These are phyloP conservation scores for Antigone vipio DNA, from an alignment of 2,113 vertebrate species.

Conservation along the genomic window DNA sequence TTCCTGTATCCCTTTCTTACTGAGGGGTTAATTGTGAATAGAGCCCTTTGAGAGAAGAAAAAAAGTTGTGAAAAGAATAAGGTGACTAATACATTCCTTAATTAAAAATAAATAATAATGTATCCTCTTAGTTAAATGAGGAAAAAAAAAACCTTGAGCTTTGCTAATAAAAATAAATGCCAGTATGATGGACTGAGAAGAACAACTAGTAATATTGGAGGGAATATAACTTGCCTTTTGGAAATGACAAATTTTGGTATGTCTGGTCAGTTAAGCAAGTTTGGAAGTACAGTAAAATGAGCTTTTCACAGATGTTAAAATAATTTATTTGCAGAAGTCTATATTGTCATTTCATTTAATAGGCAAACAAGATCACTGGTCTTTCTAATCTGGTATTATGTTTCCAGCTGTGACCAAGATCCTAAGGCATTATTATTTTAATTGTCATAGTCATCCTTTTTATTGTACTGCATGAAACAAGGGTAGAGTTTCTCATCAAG, in stretches of 20 bases:
- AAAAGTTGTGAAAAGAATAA: not conserved
- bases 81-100: not conserved
- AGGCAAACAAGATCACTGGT: not conserved
- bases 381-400: not conserved
- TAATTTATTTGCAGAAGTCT: not conserved
- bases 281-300: not conserved
- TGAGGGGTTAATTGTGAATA: not conserved
- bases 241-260: not conserved
- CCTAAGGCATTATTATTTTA: not conserved
- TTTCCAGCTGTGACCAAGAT: not conserved
- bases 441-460: not conserved
- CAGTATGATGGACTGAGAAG: not conserved
- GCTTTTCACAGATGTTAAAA: not conserved
- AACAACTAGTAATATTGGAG: not conserved
- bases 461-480: not conserved
- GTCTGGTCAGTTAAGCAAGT: not conserved
- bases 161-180: not conserved
- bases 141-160: not conserved
- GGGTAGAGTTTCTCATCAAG: not conserved
- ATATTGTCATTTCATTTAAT: not conserved
- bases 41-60: not conserved
- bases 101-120: not conserved
- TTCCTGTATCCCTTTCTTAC: not conserved
- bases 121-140: not conserved
- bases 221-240: not conserved